Evolutionary conservation across 2,888 invertebrate genomes (phyloP).

Genomic region (Anagyrus pseudococci): DNA sequence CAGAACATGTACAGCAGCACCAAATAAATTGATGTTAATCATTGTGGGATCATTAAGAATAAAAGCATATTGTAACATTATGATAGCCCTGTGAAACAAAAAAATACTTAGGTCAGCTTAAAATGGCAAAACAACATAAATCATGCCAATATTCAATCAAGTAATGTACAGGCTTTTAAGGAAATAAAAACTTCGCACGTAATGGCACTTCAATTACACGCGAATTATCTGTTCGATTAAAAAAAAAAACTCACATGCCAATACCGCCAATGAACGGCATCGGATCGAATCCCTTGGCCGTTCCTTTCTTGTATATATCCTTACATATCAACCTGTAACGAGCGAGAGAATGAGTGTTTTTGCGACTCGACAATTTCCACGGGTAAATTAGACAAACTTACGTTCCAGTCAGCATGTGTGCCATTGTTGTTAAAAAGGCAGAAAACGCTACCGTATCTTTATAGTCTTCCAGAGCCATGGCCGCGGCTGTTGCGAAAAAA

Average conservation of each 20-base stretch:
- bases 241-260: conserved; percentile 71
- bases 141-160: conserved; percentile 3
- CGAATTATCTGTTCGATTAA: background rate
- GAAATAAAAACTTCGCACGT: background rate
- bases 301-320: conserved; percentile 75
- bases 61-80: conserved; percentile 79
- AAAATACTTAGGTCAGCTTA: background rate
- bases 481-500: background rate
- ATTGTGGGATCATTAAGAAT: conserved; percentile 78
- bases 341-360: background rate
- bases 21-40: conserved; percentile 80
- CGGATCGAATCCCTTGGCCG: conserved; percentile 70
- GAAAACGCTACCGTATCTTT: conserved; percentile 72
- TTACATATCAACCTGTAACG: conserved; percentile 69
- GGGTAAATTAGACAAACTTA: conserved; percentile 53
- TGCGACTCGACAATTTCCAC: background rate
- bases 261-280: conserved; percentile 80
- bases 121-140: background rate
- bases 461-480: conserved; percentile 68
- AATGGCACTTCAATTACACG: background rate
- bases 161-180: background rate
- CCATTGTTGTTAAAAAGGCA: conserved; percentile 79
- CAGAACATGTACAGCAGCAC: conserved; percentile 71
- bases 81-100: conserved; percentile 67
- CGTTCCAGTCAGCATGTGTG: conserved; percentile 82